phyloP scores from a whole-genome alignment of 2,113 vertebrate species.

The Neodontobutis hainanensis region DNA sequence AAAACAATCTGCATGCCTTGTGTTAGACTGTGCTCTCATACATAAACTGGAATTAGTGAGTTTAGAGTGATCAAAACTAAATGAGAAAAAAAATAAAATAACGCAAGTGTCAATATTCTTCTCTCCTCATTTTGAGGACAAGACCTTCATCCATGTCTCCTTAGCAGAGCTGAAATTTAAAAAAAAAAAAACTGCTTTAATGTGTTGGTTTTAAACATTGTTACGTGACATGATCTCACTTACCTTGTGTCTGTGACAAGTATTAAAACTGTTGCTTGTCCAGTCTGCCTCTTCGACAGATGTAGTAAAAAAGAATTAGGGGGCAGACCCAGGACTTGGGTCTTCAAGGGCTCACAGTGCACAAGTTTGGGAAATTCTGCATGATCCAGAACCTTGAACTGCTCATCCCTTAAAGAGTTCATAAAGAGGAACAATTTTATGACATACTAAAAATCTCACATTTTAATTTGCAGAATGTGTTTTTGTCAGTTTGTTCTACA shows the following conservation, averaged over 20 bases:
- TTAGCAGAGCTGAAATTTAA: slow-evolving; percentile 56
- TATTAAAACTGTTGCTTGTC: slow-evolving; percentile 61
- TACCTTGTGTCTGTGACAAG: slow-evolving; percentile 71
- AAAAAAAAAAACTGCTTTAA: background rate
- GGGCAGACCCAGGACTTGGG: slow-evolving; percentile 67
- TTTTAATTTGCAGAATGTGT: too few species aligned
- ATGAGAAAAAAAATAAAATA: background rate
- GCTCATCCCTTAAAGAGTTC: slow-evolving; percentile 59
- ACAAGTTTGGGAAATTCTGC: slow-evolving; percentile 71
- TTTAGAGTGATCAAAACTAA: background rate
- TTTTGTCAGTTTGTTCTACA: too few species aligned
- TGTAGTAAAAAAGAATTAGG: slow-evolving; percentile 71
- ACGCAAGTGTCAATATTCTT: background rate
- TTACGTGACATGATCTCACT: background rate
- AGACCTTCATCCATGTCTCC: slow-evolving; percentile 58
- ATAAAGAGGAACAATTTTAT: too few species aligned
- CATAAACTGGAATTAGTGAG: slow-evolving; percentile 1
- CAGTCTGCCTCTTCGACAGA: slow-evolving; percentile 65
- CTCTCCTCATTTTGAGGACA: slow-evolving; percentile 40
- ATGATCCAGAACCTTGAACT: slow-evolving; percentile 76
- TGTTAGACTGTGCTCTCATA: too few species aligned
- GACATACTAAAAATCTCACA: too few species aligned
- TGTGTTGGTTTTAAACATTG: background rate
- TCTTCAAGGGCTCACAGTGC: slow-evolving; percentile 58
- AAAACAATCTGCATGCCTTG: too few species aligned